Evolutionary conservation across 2,888 invertebrate species (phyloP).

Genomic region (Rosalia funebris): DNA sequence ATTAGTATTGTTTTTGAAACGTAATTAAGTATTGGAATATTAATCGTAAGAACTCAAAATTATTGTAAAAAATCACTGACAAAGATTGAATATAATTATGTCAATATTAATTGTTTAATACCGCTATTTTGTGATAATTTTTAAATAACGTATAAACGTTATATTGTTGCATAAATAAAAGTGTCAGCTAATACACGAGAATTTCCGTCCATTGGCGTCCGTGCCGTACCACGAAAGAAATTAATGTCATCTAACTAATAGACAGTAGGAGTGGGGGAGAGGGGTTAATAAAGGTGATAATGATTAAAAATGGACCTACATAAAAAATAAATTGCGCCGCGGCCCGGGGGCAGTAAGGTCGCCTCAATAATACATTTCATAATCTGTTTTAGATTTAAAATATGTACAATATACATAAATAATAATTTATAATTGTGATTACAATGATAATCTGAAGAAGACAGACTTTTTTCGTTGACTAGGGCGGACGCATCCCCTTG

Average conservation of each 20-base stretch:
- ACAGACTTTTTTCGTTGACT: constrained; percentile 57
- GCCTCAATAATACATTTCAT: constrained; percentile 51
- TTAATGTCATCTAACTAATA: constrained; percentile 28
- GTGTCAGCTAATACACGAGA: too few relatives aligned
- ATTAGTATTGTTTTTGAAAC: too few relatives aligned
- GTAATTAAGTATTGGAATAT: too few relatives aligned
- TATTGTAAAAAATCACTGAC: too few relatives aligned
- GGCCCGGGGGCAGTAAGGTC: constrained; percentile 53
- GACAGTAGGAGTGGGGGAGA: constrained; percentile 19
- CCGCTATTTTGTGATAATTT: too few relatives aligned
- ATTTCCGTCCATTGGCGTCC: constrained; percentile 33
- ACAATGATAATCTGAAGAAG: constrained; percentile 50
- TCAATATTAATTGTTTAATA: too few relatives aligned
- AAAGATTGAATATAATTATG: too few relatives aligned
- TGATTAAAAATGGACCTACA: constrained; percentile 29
- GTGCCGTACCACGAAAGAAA: constrained; percentile 22
- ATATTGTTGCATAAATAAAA: too few relatives aligned
- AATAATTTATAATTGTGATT: constrained; percentile 56
- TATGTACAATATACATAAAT: constrained; percentile 63
- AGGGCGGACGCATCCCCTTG: constrained; percentile 50
- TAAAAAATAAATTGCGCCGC: constrained; percentile 47
- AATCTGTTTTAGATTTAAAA: constrained; percentile 58
- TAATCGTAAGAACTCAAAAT: too few relatives aligned
- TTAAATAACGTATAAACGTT: too few relatives aligned
- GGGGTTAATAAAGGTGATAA: constrained; percentile 30